phyloP scores from a whole-genome alignment of 2,888 invertebrate genomes.

The Conchocele bisecta region DNA sequence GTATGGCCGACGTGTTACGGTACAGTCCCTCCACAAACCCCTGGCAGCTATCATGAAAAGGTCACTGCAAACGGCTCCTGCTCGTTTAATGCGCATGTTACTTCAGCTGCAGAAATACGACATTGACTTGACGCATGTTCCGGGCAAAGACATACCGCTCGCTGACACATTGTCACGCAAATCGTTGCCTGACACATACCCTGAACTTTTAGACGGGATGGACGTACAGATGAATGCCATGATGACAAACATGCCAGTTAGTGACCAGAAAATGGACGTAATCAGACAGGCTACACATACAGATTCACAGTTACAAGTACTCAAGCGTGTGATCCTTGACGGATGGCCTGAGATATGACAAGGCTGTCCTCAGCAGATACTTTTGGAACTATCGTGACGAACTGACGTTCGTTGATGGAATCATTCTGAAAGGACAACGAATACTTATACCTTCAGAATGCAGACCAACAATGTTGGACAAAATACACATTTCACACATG shows the following conservation, averaged over 20 bases:
- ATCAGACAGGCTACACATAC: neutral
- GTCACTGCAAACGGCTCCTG: too few species aligned
- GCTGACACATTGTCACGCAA: constrained; percentile 43
- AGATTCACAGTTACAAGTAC: constrained; percentile 13
- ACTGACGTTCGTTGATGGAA: constrained; percentile 4
- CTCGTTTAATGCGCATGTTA: too few species aligned
- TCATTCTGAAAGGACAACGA: neutral
- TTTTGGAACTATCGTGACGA: constrained; percentile 4
- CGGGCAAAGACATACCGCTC: constrained; percentile 43
- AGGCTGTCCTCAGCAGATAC: neutral
- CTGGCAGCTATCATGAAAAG: constrained; percentile 38
- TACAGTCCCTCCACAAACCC: constrained; percentile 65
- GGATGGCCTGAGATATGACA: constrained; percentile 12
- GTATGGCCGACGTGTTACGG: constrained; percentile 51
- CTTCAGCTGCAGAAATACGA: constrained; percentile 38
- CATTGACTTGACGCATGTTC: constrained; percentile 8
- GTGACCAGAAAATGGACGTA: constrained; percentile 14
- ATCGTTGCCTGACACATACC: constrained; percentile 15
- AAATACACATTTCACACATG: neutral
- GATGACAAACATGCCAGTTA: constrained; percentile 5
- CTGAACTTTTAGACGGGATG: constrained; percentile 12
- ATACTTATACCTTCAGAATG: constrained; percentile 1
- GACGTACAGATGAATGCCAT: constrained; percentile 28
- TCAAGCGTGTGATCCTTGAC: constrained; percentile 6
- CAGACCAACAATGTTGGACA: neutral